phyloP scores from a whole-genome alignment of 2,888 invertebrate species.

The Scelioninae gen. 1 region DNA sequence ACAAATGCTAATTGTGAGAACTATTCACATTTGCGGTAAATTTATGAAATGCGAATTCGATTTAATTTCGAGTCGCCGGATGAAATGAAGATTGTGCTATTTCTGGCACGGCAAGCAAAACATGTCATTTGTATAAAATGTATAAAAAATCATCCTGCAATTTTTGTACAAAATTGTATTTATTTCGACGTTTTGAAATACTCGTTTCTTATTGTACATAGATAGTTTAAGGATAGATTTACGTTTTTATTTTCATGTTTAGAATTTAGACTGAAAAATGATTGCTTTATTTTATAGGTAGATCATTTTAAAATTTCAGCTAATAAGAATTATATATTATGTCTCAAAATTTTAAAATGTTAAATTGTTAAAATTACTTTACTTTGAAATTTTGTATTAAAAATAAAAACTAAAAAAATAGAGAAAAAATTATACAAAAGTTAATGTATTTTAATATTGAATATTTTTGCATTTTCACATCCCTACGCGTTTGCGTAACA shows the following conservation, averaged over 20 bases:
- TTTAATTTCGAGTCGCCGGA: not conserved
- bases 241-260: not conserved
- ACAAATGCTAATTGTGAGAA: not conserved
- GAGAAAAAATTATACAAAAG: too few relatives aligned
- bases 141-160: slow-evolving; percentile 8
- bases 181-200: slow-evolving; percentile 4
- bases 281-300: not conserved
- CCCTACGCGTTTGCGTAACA: too few relatives aligned
- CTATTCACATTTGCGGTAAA: not conserved
- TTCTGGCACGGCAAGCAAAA: not conserved
- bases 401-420: too few relatives aligned
- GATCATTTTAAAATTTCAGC: not conserved
- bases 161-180: slow-evolving; percentile 25
- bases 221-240: not conserved
- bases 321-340: too few relatives aligned
- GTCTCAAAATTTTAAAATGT: too few relatives aligned
- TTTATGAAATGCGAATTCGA: not conserved
- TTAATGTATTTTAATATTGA: too few relatives aligned
- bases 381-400: too few relatives aligned
- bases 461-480: too few relatives aligned
- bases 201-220: slow-evolving; percentile 9
- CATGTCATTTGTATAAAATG: slow-evolving; percentile 5
- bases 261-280: not conserved
- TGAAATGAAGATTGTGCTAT: too few relatives aligned
- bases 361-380: too few relatives aligned